These are phyloP conservation scores for Addax nasomaculatus DNA, from an alignment of 2,113 vertebrate species.

Conservation along the genomic window DNA sequence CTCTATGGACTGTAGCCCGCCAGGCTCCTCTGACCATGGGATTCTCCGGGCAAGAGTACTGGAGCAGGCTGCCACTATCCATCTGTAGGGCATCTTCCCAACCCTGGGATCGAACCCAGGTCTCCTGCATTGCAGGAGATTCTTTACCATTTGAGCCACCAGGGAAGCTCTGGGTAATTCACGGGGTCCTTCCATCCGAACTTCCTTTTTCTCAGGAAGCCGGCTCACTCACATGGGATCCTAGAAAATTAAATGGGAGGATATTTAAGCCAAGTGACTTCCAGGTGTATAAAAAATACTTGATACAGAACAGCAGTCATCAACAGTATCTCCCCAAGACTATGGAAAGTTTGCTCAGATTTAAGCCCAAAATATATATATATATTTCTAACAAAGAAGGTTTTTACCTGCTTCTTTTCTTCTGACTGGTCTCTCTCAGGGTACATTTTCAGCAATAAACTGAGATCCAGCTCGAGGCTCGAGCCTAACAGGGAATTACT, in stretches of 20 bases:
- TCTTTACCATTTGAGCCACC: not conserved
- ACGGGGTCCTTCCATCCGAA: rapidly evolving
- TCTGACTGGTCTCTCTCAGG: constrained; percentile 70
- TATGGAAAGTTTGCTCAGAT: not conserved
- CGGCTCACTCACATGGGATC: not conserved
- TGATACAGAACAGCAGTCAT: no score
- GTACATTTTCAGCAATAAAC: constrained; percentile 77
- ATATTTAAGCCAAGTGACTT: not conserved
- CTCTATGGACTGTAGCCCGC: not conserved
- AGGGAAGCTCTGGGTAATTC: not conserved
- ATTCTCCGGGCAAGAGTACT: not conserved
- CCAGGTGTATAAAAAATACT: not conserved
- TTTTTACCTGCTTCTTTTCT: constrained; percentile 85
- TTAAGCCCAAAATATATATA: not conserved
- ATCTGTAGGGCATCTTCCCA: not conserved
- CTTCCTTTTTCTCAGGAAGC: not conserved
- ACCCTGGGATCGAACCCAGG: not conserved
- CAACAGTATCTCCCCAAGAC: not conserved
- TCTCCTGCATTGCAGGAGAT: not conserved
- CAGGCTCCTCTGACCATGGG: not conserved
- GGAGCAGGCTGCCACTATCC: not conserved
- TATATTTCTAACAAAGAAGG: not conserved
- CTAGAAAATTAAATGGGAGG: not conserved
- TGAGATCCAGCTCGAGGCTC: constrained; percentile 80
- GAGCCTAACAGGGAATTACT: constrained; percentile 66